Evolutionary conservation across 2,113 vertebrate genomes (phyloP).

Genomic region (Leucopsar rothschildi): DNA sequence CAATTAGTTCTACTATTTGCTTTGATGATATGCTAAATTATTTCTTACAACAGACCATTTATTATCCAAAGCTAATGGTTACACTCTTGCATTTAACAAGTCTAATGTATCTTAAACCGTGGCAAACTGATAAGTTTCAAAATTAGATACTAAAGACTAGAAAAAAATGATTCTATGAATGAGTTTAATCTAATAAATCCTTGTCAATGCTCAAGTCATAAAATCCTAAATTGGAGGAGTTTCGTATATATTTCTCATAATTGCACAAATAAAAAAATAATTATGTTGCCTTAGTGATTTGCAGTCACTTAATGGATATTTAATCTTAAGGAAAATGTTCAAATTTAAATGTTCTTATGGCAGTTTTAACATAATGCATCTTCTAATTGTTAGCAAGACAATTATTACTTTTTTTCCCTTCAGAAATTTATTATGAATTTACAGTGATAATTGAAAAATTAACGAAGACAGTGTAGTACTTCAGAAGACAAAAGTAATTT

Average conservation of each 20-base stretch:
- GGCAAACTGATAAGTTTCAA: slow-evolving; percentile 28
- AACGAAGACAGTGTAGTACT: not conserved
- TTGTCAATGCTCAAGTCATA: not conserved
- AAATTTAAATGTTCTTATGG: not conserved
- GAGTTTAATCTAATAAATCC: not conserved
- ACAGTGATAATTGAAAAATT: not conserved
- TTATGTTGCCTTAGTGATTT: not conserved
- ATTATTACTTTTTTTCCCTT: not conserved
- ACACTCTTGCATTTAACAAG: not conserved
- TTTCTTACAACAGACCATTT: slow-evolving; percentile 59
- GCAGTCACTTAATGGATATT: not conserved
- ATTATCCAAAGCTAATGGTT: slow-evolving; percentile 41
- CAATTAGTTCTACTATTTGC: slow-evolving; percentile 61
- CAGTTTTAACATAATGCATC: not conserved
- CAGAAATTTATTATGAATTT: not conserved
- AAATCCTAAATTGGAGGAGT: not conserved
- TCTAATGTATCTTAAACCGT: not conserved
- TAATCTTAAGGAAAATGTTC: not conserved
- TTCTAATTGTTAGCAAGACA: not conserved
- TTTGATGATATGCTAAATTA: slow-evolving; percentile 61
- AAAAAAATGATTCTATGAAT: not conserved
- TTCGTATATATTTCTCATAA: not conserved
- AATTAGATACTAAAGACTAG: not conserved
- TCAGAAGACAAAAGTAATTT: not conserved
- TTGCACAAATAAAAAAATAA: not conserved